Evolutionary conservation across 2,113 vertebrate genomes (phyloP), one percentile per base, ranked within the genome.

Genomic region (Sphyrna mokarran): DNA sequence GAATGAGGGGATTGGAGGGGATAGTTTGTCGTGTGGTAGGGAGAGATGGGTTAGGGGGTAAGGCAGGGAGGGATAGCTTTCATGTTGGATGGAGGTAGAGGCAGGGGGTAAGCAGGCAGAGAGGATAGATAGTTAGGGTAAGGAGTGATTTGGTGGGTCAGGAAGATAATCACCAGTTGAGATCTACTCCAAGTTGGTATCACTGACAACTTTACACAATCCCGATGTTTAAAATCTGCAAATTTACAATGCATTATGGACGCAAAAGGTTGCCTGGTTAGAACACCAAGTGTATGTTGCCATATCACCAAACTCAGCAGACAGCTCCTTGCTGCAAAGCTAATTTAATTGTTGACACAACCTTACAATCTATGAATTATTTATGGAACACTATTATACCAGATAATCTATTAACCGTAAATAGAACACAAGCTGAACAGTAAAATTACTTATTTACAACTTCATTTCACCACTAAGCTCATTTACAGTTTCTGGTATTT

Each of bases 371-470:
- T 40, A 83, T 83, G 58, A 90, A 63, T 90, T 61, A 63, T 90
- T 63, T 90, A 90, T 90, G 48, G 29, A 0, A 7, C 18, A 5
- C 87, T 90, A 22, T 90, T 90, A 63, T 63, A 90, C 54, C 87
- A 90, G 54, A 63, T 90, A 90, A 90, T 63, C 54, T 90, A 90
- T 90, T 90, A 58, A 61, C 87, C 5, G 13, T 90, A 90, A 90
- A 90, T 90, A 90, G n/a, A 90, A 90, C 14, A 7, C 86, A 89
- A 89, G 23, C 7, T 23, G 11, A 89, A 89, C 86, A 89, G 29
- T 63, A 63, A 90, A 63, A 90, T 90, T 90, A 90, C 54, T 90
- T 61, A 90, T 90, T 90, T 90, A 90, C 87, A 63, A 90, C 16
- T n/a, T 90, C 29, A 26, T 13, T 90, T 90, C 87, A 33, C 87